These are phyloP conservation scores for Smittia sp. DNA, from an alignment of 2,888 invertebrate species.

Conservation along the genomic window DNA sequence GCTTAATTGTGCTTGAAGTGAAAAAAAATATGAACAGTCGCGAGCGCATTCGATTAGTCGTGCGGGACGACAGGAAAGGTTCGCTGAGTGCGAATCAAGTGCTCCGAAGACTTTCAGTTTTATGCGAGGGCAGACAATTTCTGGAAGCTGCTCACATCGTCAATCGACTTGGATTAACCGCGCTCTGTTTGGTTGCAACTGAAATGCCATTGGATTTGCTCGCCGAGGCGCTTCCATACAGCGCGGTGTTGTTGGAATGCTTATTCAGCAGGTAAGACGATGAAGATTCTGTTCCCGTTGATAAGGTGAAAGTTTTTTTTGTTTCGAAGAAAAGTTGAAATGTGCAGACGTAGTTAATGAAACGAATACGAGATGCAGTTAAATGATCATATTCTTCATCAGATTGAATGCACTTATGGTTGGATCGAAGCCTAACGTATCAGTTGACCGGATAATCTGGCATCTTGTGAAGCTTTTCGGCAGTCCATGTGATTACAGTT, in stretches of 20 bases:
- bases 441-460: conserved; percentile 80
- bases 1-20: background rate
- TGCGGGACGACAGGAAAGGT: conserved; percentile 55
- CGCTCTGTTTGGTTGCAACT: conserved; percentile 69
- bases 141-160: conserved; percentile 86
- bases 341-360: background rate
- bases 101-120: conserved; percentile 67
- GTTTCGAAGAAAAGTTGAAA: background rate
- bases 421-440: conserved; percentile 63
- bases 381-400: conserved; percentile 15
- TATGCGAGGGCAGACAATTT: conserved; percentile 85
- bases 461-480: conserved; percentile 76
- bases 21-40: conserved; percentile 54
- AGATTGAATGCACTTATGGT: conserved; percentile 52
- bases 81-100: conserved; percentile 67
- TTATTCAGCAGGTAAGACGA: conserved; percentile 64
- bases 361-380: background rate
- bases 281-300: background rate
- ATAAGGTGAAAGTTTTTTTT: background rate
- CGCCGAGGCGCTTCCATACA: conserved; percentile 86
- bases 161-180: conserved; percentile 73
- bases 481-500: conserved; percentile 58
- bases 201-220: conserved; percentile 84
- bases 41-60: conserved; percentile 63
- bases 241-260: conserved; percentile 81